A percentile compares a stretch with the other conserved stretches of the same genome.
Conservation (phyloP, 2,888 invertebrate species). For the Pherbina coryleti region DNA sequence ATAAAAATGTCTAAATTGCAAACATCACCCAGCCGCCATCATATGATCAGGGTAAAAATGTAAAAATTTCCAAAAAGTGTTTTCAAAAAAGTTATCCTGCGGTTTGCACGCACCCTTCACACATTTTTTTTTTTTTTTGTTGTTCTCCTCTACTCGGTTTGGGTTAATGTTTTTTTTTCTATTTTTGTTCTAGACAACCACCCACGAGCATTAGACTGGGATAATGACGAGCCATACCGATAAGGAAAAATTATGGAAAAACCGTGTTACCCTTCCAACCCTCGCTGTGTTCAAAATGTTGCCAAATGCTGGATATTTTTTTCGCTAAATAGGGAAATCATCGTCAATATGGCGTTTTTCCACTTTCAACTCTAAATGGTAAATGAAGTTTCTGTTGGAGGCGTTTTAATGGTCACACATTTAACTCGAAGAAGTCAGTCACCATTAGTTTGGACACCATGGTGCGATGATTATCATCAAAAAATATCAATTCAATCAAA, state of each 20-base stretch:
- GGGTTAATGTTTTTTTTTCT: neutral
- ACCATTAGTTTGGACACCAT: constrained; percentile 1
- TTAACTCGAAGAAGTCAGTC: neutral
- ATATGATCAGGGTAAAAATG: constrained; percentile 31
- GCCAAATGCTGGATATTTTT: constrained; percentile 26
- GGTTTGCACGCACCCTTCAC: constrained; percentile 31
- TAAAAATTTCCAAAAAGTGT: constrained; percentile 33
- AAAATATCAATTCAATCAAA: neutral
- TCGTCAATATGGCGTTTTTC: constrained; percentile 24
- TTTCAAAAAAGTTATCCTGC: constrained; percentile 33
- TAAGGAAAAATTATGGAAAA: constrained; percentile 44
- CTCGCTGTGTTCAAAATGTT: constrained; percentile 35
- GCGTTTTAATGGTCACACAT: constrained; percentile 21
- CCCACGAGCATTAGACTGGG: constrained; percentile 21
- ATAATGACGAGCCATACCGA: neutral
- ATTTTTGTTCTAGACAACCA: constrained; percentile 4
- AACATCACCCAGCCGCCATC: neutral
- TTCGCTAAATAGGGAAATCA: constrained; percentile 21
- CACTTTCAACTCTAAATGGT: neutral
- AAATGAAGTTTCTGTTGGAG: neutral
- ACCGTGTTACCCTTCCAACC: constrained; percentile 45
- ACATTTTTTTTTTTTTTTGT: neutral
- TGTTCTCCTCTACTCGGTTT: neutral
- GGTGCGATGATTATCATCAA: neutral
- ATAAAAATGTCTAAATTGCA: constrained; percentile 33